Percentiles rank a stretch among this genome's conserved stretches.
These are phyloP conservation scores for Campylomormyrus tamandua DNA, from an alignment of 2,113 vertebrate species.

Conservation along the genomic window DNA sequence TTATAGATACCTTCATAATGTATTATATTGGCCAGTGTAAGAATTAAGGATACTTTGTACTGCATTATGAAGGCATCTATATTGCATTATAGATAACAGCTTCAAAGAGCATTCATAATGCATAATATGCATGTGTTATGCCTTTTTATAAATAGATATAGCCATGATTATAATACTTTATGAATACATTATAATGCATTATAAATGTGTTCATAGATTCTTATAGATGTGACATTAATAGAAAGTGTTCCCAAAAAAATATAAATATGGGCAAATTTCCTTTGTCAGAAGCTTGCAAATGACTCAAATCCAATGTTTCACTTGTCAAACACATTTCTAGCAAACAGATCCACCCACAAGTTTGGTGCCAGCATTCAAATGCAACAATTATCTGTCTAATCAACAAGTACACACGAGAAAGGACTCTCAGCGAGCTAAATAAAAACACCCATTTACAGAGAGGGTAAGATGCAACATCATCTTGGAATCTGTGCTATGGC, in stretches of 20 bases:
- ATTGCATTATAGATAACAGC: not conserved
- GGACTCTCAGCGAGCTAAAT: not conserved
- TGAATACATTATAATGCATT: not conserved
- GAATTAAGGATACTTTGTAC: not conserved
- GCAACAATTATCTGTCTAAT: not conserved
- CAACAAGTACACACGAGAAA: not conserved
- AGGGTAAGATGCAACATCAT: not conserved
- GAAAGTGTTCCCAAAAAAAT: not conserved
- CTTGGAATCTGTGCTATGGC: not conserved
- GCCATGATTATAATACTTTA: not conserved
- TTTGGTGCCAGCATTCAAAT: not conserved
- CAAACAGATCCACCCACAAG: constrained; percentile 17
- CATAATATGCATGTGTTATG: not conserved
- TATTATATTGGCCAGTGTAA: not conserved
- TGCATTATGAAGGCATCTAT: not conserved
- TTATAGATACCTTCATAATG: not conserved
- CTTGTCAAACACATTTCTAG: constrained; percentile 42
- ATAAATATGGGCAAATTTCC: constrained; percentile 31
- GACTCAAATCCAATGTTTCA: constrained; percentile 48
- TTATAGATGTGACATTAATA: not conserved
- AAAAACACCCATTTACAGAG: not conserved
- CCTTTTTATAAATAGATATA: not conserved
- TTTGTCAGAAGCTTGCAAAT: constrained; percentile 41
- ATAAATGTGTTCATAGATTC: not conserved
- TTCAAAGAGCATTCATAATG: not conserved